Evolutionary conservation across 1,140 invertebrate species (phyloP).

Genomic region (Lepidurus apus): DNA sequence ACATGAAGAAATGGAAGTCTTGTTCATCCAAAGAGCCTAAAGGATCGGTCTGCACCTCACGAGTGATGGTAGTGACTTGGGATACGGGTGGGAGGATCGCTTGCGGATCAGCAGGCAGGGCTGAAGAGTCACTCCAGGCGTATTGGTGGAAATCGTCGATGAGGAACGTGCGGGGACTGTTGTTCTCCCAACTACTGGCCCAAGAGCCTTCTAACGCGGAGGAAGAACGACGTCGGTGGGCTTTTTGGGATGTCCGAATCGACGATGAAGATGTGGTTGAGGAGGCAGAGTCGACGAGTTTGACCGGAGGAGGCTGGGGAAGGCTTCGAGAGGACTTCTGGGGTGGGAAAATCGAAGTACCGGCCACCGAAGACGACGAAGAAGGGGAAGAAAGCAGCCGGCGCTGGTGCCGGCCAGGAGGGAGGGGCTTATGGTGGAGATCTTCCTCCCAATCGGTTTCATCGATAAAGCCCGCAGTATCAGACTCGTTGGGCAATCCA

Average conservation of each 20-base stretch:
- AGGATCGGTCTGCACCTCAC: constrained; percentile 32
- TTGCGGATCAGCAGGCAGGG: neutral
- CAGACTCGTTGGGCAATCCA: constrained; percentile 36
- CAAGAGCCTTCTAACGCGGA: neutral
- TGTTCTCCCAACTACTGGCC: neutral
- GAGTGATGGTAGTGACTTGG: constrained; percentile 19
- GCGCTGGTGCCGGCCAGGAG: neutral
- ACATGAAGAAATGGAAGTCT: neutral
- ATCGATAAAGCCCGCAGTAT: constrained; percentile 39
- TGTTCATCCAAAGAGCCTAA: constrained; percentile 15
- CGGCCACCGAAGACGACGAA: no score
- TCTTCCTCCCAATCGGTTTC: constrained; percentile 40
- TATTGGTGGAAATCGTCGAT: constrained; percentile 15
- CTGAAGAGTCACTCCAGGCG: neutral
- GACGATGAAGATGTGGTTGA: neutral
- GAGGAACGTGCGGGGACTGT: neutral
- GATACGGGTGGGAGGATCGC: neutral
- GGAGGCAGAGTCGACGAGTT: neutral
- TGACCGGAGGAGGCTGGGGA: neutral
- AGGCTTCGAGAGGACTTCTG: no score
- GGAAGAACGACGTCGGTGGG: neutral
- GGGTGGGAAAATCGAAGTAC: no score
- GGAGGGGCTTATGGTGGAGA: neutral
- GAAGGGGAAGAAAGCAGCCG: neutral
- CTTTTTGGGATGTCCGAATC: neutral